These are phyloP conservation scores for Drosophila paranaensis DNA, from an alignment of 2,888 invertebrate genomes.

Conservation along the genomic window DNA sequence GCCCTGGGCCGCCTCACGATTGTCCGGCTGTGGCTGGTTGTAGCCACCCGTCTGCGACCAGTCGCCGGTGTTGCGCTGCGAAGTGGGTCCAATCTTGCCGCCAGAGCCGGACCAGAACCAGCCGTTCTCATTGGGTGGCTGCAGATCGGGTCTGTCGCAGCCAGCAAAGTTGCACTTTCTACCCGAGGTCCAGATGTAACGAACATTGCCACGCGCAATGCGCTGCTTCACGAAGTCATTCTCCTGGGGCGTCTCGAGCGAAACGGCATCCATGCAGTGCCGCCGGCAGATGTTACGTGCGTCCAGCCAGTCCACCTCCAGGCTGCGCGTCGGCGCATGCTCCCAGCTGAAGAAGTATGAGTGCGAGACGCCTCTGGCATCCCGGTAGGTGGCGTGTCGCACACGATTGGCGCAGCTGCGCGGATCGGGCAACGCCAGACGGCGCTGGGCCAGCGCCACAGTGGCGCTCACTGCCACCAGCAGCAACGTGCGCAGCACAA, in stretches of 20 bases:
- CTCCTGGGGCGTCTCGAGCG: slow-evolving; percentile 94
- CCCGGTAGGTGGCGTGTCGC: slow-evolving; percentile 94
- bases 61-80: slow-evolving; percentile 94
- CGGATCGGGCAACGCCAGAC: slow-evolving; percentile 94
- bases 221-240: slow-evolving; percentile 96
- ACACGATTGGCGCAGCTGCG: slow-evolving; percentile 95
- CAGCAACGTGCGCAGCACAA: slow-evolving; percentile 84
- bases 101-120: slow-evolving; percentile 98
- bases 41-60: slow-evolving; percentile 96
- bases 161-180: slow-evolving; percentile 97
- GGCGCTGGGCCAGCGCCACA: slow-evolving; percentile 91
- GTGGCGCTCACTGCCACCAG: slow-evolving; percentile 89
- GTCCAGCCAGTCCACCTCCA: slow-evolving; percentile 96
- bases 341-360: slow-evolving; percentile 98
- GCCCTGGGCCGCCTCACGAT: slow-evolving; percentile 95
- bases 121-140: slow-evolving; percentile 93
- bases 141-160: slow-evolving; percentile 92
- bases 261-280: slow-evolving; percentile 97
- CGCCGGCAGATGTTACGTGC: slow-evolving; percentile 95
- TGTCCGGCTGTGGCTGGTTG: slow-evolving; percentile 94
- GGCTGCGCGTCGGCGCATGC: slow-evolving; percentile 91
- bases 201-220: slow-evolving; percentile 90
- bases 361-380: slow-evolving; percentile 94
- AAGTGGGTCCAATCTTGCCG: slow-evolving; percentile 95
- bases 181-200: slow-evolving; percentile 96